Percentiles rank a stretch among this genome's conserved stretches.
Evolutionary conservation across 2,113 vertebrate genomes (phyloP).

Genomic region (Pycnonotus jocosus): DNA sequence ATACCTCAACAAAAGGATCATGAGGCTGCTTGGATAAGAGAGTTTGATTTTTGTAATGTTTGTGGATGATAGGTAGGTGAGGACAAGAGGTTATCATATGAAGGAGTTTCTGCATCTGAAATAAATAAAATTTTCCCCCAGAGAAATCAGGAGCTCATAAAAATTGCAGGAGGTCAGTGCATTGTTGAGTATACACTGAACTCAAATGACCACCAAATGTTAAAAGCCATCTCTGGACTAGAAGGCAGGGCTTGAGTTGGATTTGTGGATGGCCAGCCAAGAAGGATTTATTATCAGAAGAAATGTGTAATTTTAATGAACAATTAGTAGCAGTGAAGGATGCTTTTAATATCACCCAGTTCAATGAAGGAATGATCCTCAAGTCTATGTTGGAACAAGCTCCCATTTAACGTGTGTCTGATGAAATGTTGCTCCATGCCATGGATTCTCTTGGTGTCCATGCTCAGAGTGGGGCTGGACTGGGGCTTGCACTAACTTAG

Average conservation of each 20-base stretch:
- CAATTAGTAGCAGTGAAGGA: not conserved
- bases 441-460: not conserved
- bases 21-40: not conserved
- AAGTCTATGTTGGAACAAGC: not conserved
- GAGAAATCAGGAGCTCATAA: not conserved
- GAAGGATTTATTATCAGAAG: not conserved
- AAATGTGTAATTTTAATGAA: not conserved
- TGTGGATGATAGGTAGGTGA: not conserved
- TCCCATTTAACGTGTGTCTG: fast-evolving
- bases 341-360: not conserved
- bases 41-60: not conserved
- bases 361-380: not conserved
- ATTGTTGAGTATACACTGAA: not conserved
- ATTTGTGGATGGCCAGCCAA: not conserved
- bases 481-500: not conserved
- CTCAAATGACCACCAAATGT: not conserved
- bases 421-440: not conserved
- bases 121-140: not conserved
- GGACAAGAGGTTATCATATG: not conserved
- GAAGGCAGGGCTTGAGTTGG: not conserved
- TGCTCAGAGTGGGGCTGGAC: not conserved
- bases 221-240: not conserved
- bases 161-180: not conserved
- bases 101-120: not conserved
- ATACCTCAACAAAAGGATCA: not conserved